phyloP scores from a whole-genome alignment of 2,888 invertebrate species.

The Acleris emargana region DNA sequence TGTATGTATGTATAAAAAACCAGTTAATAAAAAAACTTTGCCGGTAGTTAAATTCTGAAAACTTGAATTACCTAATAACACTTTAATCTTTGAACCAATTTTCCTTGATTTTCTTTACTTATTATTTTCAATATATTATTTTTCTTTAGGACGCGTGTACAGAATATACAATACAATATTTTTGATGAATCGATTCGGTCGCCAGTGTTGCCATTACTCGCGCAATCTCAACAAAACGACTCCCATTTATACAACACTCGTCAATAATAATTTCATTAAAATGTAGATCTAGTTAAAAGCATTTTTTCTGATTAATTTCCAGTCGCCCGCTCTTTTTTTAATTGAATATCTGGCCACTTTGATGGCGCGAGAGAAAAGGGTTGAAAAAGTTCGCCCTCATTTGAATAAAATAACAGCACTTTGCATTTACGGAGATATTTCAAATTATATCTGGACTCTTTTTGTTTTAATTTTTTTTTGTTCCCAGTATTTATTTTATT shows the following conservation, averaged over 20 bases:
- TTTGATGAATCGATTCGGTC: too few relatives aligned
- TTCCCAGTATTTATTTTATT: slow-evolving; percentile 82
- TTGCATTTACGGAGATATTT: slow-evolving; percentile 84
- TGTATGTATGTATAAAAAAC: too few relatives aligned
- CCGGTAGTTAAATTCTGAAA: too few relatives aligned
- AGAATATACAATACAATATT: too few relatives aligned
- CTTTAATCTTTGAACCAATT: too few relatives aligned
- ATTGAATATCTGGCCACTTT: slow-evolving; percentile 84
- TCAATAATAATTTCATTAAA: slow-evolving; percentile 85
- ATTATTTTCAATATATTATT: too few relatives aligned
- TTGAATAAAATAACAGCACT: slow-evolving; percentile 85
- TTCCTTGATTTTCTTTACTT: too few relatives aligned
- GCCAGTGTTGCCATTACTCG: slow-evolving; percentile 46
- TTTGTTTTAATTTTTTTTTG: slow-evolving; percentile 79
- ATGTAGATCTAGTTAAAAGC: slow-evolving; percentile 85
- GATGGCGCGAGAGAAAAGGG: slow-evolving; percentile 80
- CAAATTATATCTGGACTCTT: slow-evolving; percentile 83
- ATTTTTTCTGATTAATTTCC: slow-evolving; percentile 84
- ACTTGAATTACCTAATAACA: too few relatives aligned
- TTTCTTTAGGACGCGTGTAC: too few relatives aligned
- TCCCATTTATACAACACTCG: slow-evolving; percentile 78
- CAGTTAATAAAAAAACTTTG: too few relatives aligned
- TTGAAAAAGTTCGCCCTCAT: slow-evolving; percentile 82
- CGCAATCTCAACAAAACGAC: slow-evolving; percentile 70
- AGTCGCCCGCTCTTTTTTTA: slow-evolving; percentile 83